Evolutionary conservation across 2,888 invertebrate species (phyloP).

Genomic region (Notodonta dromedarius): DNA sequence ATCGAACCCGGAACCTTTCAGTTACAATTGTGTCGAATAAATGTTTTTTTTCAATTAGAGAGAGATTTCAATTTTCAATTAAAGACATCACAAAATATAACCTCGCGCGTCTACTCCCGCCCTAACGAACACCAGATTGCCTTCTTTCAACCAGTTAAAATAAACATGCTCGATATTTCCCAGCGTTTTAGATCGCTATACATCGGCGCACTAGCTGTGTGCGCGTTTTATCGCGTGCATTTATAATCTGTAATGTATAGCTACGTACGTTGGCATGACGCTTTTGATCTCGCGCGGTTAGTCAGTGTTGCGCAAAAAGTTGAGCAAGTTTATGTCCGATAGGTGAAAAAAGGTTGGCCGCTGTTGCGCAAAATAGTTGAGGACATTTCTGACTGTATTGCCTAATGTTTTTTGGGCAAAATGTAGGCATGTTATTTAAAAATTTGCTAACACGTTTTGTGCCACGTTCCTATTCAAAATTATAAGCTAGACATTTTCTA

Average conservation of each 20-base stretch:
- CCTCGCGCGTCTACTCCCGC: constrained; percentile 40
- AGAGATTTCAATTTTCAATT: too few species aligned
- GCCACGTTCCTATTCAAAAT: too few species aligned
- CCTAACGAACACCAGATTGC: constrained; percentile 77
- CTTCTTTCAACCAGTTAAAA: constrained; percentile 81
- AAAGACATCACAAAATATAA: not conserved
- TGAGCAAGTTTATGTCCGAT: not conserved
- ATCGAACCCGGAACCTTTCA: too few species aligned
- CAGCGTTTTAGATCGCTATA: constrained; percentile 70
- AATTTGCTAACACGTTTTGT: too few species aligned
- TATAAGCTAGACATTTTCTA: too few species aligned
- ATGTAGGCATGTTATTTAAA: too few species aligned
- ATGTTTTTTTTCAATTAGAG: too few species aligned
- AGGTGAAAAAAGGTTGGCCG: not conserved
- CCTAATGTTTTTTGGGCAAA: too few species aligned
- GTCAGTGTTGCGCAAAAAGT: constrained; percentile 19
- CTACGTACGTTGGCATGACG: constrained; percentile 33
- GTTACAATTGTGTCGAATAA: too few species aligned
- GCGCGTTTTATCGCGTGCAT: constrained; percentile 36
- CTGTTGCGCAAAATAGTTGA: not conserved
- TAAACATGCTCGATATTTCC: constrained; percentile 79
- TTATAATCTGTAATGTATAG: constrained; percentile 36
- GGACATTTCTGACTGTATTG: too few species aligned
- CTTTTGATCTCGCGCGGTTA: constrained; percentile 9
- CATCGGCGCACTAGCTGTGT: constrained; percentile 33